A percentile compares a stretch with the other conserved stretches of the same genome.
Conservation (phyloP, 30 jellyfish, hydroid and myxozoan species). For the Catostylus mosaicus region DNA sequence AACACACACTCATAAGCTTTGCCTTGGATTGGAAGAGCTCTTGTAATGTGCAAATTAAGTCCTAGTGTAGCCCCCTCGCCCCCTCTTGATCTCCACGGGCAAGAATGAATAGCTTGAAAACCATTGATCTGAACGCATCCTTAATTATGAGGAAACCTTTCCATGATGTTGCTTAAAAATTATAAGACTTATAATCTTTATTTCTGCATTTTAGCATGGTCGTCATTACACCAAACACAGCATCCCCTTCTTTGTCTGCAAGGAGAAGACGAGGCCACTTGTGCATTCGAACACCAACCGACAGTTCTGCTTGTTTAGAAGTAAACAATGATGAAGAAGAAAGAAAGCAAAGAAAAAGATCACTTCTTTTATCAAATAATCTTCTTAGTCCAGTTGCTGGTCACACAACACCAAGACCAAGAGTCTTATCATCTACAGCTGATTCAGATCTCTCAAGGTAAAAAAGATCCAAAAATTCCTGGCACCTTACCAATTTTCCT, state of each 20-base stretch:
- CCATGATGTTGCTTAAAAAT: too few relatives aligned
- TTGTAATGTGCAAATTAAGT: too few relatives aligned
- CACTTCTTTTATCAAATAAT: constrained; percentile 71
- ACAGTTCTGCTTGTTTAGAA: constrained; percentile 18
- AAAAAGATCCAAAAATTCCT: too few relatives aligned
- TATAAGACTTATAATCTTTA: too few relatives aligned
- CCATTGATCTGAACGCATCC: too few relatives aligned
- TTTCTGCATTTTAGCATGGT: constrained; percentile 14
- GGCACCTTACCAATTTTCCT: too few relatives aligned
- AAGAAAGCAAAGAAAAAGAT: constrained; percentile 75
- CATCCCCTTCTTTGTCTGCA: constrained; percentile 10
- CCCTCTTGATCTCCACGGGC: too few relatives aligned
- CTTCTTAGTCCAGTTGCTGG: constrained; percentile 90
- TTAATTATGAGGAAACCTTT: too few relatives aligned
- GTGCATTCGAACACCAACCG: constrained; percentile 50
- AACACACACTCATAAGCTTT: too few relatives aligned
- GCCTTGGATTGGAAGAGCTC: too few relatives aligned
- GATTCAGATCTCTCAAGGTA: constrained; percentile 49
- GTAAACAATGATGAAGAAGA: constrained; percentile 91
- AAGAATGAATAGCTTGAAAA: too few relatives aligned
- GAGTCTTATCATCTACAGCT: background rate
- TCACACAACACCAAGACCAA: constrained; percentile 69
- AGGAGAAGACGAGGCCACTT: constrained; percentile 54
- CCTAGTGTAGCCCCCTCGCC: too few relatives aligned
- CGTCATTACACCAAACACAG: constrained; percentile 20